Evolutionary conservation across 2,888 invertebrate genomes (phyloP).

Genomic region (Hydriomena furcata): DNA sequence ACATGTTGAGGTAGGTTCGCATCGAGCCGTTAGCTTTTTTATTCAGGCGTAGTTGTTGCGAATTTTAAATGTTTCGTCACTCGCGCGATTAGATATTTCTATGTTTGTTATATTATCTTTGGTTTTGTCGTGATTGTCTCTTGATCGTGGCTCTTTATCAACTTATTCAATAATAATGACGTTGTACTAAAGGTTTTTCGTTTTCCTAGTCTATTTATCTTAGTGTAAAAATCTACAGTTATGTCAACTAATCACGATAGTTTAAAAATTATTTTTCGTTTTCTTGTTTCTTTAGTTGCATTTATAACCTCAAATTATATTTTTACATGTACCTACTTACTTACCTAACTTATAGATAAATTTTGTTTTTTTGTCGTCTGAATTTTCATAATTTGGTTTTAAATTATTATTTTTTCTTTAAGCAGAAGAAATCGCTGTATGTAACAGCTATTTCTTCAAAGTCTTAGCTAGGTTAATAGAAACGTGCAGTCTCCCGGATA

Average conservation of each 20-base stretch:
- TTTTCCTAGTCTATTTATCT: neutral
- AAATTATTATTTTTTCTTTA: too few relatives aligned
- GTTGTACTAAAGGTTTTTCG: neutral
- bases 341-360: too few relatives aligned
- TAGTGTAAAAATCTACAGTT: too few relatives aligned
- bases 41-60: slow-evolving; percentile 37
- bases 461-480: neutral
- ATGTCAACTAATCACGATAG: too few relatives aligned
- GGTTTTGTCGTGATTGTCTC: slow-evolving; percentile 18
- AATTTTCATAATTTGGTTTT: too few relatives aligned
- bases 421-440: too few relatives aligned
- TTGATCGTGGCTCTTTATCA: slow-evolving; percentile 2
- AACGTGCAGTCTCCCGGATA: slow-evolving; percentile 4
- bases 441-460: too few relatives aligned
- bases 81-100: slow-evolving; percentile 38
- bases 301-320: too few relatives aligned
- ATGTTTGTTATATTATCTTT: slow-evolving; percentile 33
- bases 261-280: too few relatives aligned
- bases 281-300: neutral
- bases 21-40: slow-evolving; percentile 38
- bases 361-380: too few relatives aligned
- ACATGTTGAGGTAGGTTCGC: slow-evolving; percentile 64
- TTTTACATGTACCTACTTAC: too few relatives aligned
- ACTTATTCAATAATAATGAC: neutral
- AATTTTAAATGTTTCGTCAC: slow-evolving; percentile 39